phyloP scores from a whole-genome alignment of 2,113 vertebrate species.

The Nothobranchius kuhntae region DNA sequence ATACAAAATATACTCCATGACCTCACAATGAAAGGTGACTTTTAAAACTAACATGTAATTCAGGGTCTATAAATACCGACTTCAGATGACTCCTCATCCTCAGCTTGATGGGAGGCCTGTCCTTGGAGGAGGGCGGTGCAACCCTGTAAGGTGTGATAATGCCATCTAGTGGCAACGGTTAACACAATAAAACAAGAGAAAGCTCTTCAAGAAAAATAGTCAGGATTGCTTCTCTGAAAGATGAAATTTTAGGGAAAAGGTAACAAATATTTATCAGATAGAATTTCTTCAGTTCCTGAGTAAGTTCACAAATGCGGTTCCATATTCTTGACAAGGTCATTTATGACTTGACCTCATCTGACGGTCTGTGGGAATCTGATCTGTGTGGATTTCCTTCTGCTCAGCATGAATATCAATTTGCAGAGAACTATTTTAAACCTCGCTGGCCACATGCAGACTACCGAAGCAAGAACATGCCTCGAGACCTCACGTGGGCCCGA shows the following conservation, averaged over 20 bases:
- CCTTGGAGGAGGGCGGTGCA: constrained; percentile 2
- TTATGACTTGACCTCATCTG: constrained; percentile 30
- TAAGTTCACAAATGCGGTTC: constrained; percentile 4
- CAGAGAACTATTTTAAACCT: constrained; percentile 65
- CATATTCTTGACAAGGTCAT: constrained; percentile 10
- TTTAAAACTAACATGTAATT: constrained; percentile 23
- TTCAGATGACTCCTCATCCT: constrained; percentile 31
- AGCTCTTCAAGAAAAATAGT: neutral
- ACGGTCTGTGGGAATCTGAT: constrained; percentile 45
- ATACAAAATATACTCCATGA: constrained; percentile 47
- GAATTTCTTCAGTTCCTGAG: constrained; percentile 5
- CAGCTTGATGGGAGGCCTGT: constrained; percentile 19
- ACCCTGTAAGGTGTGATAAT: constrained; percentile 54
- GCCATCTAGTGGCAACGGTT: constrained; percentile 67
- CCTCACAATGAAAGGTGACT: constrained; percentile 20
- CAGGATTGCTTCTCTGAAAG: neutral
- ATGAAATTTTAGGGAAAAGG: neutral
- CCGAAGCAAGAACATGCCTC: constrained; percentile 16
- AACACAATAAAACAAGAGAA: neutral
- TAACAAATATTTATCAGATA: neutral
- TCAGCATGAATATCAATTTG: constrained; percentile 56
- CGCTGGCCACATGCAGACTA: constrained; percentile 23
- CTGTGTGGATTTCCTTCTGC: constrained; percentile 28
- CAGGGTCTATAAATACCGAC: constrained; percentile 43
- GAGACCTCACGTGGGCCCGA: constrained; percentile 19